Conservation (phyloP, 2,797 vertebrate genomes). For the Cuculus canorus region DNA sequence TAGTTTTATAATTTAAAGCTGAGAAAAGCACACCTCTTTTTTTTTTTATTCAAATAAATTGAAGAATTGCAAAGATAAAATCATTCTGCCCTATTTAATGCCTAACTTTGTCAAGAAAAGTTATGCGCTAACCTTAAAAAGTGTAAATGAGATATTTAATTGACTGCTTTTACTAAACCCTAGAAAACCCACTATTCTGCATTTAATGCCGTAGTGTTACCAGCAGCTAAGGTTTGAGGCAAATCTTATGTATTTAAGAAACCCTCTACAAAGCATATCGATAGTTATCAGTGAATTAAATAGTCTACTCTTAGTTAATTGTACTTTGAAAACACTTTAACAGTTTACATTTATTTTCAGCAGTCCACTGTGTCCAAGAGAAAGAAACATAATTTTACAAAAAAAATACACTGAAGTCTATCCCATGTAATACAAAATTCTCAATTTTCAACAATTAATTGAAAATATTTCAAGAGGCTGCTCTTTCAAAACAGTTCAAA, state of each 20-base stretch:
- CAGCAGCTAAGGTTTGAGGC: neutral
- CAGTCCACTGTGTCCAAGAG: neutral
- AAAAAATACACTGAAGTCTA: neutral
- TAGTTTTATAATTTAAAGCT: neutral
- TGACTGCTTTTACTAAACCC: neutral
- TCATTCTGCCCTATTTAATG: neutral
- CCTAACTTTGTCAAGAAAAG: neutral
- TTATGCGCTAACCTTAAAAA: neutral
- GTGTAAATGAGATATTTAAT: neutral
- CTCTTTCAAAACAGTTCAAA: neutral
- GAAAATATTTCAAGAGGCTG: neutral
- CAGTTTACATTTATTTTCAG: neutral
- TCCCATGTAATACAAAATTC: neutral
- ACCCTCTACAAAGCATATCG: neutral
- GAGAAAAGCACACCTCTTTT: neutral
- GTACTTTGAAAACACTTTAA: neutral
- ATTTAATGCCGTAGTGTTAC: neutral
- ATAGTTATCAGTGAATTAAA: neutral
- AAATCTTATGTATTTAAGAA: neutral
- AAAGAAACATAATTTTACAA: neutral
- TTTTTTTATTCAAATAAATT: neutral
- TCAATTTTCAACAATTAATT: neutral
- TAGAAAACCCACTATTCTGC: neutral
- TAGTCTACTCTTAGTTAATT: neutral
- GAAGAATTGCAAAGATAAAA: neutral